A percentile compares a stretch with the other conserved stretches of the same genome.
phyloP scores from a whole-genome alignment of 2,888 invertebrate species.

The Ischnura elegans region DNA sequence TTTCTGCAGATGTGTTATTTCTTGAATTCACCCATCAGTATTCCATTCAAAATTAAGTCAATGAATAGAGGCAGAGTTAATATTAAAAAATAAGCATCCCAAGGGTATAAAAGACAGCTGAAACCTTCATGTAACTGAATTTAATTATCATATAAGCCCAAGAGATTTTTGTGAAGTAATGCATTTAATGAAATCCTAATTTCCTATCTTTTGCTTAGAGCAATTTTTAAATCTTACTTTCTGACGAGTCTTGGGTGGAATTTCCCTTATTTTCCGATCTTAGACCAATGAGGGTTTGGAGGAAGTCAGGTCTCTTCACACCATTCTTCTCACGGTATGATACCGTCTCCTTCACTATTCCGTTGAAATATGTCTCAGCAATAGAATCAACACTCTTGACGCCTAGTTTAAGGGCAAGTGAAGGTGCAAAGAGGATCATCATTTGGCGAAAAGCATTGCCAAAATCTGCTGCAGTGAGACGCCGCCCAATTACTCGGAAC shows the following conservation, averaged over 20 bases:
- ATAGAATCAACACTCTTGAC: background rate
- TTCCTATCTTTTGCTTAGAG: background rate
- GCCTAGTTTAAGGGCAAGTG: background rate
- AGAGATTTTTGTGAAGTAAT: too few species aligned
- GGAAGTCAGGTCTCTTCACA: slow-evolving; percentile 80
- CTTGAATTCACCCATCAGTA: too few species aligned
- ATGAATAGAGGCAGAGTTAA: too few species aligned
- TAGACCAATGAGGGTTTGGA: slow-evolving; percentile 77
- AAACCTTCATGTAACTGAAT: too few species aligned
- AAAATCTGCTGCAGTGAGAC: background rate
- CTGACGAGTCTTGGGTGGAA: background rate
- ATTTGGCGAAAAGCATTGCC: background rate
- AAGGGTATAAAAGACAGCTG: too few species aligned
- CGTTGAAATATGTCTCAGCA: slow-evolving; percentile 76
- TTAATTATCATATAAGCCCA: too few species aligned
- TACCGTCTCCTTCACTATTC: slow-evolving; percentile 78
- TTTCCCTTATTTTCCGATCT: background rate
- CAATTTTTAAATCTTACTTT: slow-evolving; percentile 12
- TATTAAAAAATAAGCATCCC: too few species aligned
- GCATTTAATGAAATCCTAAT: too few species aligned
- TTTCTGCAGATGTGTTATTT: too few species aligned
- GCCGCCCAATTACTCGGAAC: slow-evolving; percentile 27
- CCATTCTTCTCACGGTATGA: slow-evolving; percentile 78
- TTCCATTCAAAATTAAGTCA: too few species aligned
- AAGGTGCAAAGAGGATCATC: background rate